A percentile compares a stretch with the other conserved stretches of the same genome.
These are phyloP conservation scores for Hypomecis punctinalis DNA, from an alignment of 2,888 invertebrate genomes.

Conservation along the genomic window DNA sequence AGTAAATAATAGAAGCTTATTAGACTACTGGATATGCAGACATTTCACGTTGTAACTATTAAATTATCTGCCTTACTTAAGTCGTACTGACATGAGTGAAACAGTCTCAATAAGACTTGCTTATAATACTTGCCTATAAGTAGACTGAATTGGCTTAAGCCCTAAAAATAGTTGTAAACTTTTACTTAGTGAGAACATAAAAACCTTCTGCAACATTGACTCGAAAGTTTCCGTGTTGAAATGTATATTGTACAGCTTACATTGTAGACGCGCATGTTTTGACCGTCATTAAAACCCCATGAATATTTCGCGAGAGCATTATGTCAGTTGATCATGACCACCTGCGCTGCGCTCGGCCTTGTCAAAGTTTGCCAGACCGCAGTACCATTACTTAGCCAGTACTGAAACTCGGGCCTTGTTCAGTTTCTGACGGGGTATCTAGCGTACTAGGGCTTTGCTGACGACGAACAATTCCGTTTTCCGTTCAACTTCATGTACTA, in stretches of 20 bases:
- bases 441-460: not conserved
- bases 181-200: too few relatives aligned
- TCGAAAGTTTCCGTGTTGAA: slow-evolving; percentile 11
- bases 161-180: too few relatives aligned
- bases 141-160: too few relatives aligned
- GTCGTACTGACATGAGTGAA: not conserved
- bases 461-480: not conserved
- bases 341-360: slow-evolving; percentile 44
- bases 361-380: slow-evolving; percentile 36
- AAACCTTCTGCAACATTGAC: not conserved
- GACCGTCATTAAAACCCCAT: slow-evolving; percentile 46
- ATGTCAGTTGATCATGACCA: slow-evolving; percentile 43
- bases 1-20: too few relatives aligned
- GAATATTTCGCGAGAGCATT: slow-evolving; percentile 46
- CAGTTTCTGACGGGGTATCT: not conserved
- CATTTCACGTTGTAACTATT: too few relatives aligned
- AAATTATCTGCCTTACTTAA: too few relatives aligned
- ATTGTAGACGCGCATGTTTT: slow-evolving; percentile 40
- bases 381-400: slow-evolving; percentile 17
- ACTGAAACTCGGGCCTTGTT: slow-evolving; percentile 6
- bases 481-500: not conserved
- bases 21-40: too few relatives aligned
- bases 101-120: not conserved
- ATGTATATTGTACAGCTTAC: slow-evolving; percentile 37
- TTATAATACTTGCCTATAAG: too few relatives aligned